These are phyloP conservation scores for Odontophorus gujanensis DNA, from an alignment of 2,113 vertebrate genomes.

Conservation along the genomic window DNA sequence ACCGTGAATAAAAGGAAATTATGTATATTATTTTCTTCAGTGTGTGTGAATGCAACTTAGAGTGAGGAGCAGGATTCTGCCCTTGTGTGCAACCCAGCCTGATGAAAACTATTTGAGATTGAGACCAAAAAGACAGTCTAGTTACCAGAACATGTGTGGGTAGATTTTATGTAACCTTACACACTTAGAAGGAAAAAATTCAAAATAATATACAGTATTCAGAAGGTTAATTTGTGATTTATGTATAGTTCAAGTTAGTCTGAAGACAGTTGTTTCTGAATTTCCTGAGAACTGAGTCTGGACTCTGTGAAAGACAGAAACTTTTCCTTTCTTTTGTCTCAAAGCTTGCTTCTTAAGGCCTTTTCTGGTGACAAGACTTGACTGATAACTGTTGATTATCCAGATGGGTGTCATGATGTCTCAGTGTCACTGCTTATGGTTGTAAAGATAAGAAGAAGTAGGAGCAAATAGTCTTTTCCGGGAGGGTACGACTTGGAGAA, in stretches of 20 bases:
- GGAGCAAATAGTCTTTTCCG: too few species aligned
- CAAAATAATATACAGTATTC: background rate
- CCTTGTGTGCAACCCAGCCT: fast-evolving
- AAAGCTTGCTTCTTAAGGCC: too few species aligned
- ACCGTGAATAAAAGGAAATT: background rate
- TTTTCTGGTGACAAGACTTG: too few species aligned
- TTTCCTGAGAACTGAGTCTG: background rate
- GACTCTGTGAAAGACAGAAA: too few species aligned
- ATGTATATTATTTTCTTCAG: background rate
- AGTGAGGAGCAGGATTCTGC: background rate
- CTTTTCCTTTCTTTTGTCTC: too few species aligned
- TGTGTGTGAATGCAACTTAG: background rate
- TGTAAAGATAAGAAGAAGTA: too few species aligned
- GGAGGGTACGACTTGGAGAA: too few species aligned
- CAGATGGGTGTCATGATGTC: too few species aligned
- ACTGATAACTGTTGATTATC: too few species aligned
- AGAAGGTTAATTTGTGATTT: background rate
- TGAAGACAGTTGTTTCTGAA: background rate
- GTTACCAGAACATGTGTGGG: background rate
- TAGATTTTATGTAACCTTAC: background rate
- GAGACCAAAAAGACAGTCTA: background rate
- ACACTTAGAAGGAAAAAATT: background rate
- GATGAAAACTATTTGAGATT: background rate
- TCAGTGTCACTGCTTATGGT: too few species aligned
- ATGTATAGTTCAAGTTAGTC: background rate